Base-by-base conservation (phyloP, 1,140 invertebrate species). In the Drosophila bocqueti region DNA sequence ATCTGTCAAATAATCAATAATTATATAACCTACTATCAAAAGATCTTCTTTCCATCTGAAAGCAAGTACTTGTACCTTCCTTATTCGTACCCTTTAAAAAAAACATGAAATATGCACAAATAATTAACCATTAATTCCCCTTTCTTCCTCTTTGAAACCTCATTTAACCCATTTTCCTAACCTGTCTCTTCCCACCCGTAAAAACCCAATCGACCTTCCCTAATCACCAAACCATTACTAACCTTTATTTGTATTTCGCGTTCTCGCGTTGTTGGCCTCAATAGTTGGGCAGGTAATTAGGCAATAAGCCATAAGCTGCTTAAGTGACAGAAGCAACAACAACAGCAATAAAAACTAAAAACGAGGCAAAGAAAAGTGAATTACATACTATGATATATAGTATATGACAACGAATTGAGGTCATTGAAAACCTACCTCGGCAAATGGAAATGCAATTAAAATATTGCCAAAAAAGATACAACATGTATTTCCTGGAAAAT, bases 211-310 rank as follows among this genome's bases (percentile, higher is more conserved):
- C 60, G 68, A 65, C 57, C 50, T 74, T 61, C 68, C 2, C 50
- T 50, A 62, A 69, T 77, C 64, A 38, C 47, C 67, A 49, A 58
- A 42, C 43, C 63, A 75, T 76, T 76, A 73, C 59, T 59, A 69
- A 81, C 78, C 71, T 77, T 62, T 68, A 52, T 65, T 73, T 81
- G 83, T 78, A 66, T 65, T 79, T 61, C 71, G 78, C 66, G 62
- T 79, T 74, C 74, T 63, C 29, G 54, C 54, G 36, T 45, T 71
- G 65, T 75, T 86, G 69, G 61, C 81, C 76, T 57, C 72, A 76
- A 79, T 87, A 72, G 71, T 79, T 64, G 81, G 61, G 50, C 76
- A 79, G 84, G 78, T 89, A 89, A 89, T 89, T 89, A 89, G 78
- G 81, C 79, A 83, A 57, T 57, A 26, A 84, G 81, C 81, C 65